phyloP scores from a whole-genome alignment of 2,113 vertebrate genomes.

The Mesoclemmys tuberculata region DNA sequence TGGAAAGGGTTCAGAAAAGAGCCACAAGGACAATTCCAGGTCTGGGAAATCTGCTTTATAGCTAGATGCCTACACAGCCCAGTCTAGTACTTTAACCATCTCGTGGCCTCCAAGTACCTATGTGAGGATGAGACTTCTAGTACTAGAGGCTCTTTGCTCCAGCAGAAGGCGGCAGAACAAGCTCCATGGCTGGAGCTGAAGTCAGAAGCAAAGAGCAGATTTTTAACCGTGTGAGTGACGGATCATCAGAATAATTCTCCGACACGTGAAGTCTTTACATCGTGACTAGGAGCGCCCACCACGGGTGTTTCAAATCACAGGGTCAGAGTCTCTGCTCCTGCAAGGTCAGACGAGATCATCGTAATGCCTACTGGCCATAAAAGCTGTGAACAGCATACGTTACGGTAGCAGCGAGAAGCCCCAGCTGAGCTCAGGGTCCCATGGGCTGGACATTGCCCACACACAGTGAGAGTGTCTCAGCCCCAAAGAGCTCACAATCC shows the following conservation, averaged over 20 bases:
- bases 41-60: neutral
- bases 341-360: neutral
- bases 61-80: neutral
- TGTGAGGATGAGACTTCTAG: neutral
- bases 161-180: neutral
- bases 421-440: neutral
- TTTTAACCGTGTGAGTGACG: too few species aligned
- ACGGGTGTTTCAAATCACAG: neutral
- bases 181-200: neutral
- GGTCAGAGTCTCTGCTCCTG: neutral
- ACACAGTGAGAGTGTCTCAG: neutral
- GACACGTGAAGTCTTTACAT: neutral
- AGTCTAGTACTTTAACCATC: neutral
- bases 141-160: neutral
- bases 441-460: neutral
- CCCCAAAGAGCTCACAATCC: neutral
- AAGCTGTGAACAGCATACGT: neutral
- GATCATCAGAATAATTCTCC: neutral
- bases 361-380: neutral
- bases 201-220: too few species aligned
- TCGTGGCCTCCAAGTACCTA: too few species aligned
- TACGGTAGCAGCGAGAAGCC: neutral
- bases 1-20: neutral
- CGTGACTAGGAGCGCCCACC: neutral
- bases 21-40: too few species aligned